These are phyloP conservation scores for Murina feae DNA, from an alignment of 2,113 vertebrate species.

Conservation along the genomic window DNA sequence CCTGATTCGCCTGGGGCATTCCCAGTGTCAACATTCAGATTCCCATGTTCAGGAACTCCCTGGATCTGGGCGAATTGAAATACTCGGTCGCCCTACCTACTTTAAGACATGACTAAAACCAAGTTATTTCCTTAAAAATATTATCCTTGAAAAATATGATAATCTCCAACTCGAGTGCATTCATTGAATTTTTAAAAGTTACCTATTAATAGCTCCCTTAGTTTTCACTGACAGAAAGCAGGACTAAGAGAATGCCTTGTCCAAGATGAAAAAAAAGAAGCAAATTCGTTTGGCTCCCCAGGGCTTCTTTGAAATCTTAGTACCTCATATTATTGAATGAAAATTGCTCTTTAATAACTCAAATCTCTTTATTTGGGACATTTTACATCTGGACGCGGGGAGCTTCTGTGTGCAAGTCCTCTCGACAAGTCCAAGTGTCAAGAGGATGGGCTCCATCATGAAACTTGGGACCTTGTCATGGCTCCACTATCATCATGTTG, in stretches of 20 bases:
- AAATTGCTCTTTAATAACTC: neutral
- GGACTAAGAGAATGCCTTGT: neutral
- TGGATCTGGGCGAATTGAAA: neutral
- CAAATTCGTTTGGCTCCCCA: neutral
- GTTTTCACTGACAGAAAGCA: neutral
- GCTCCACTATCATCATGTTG: too few species aligned
- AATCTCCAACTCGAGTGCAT: neutral
- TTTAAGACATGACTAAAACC: neutral
- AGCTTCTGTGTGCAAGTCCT: neutral
- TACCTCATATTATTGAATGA: neutral
- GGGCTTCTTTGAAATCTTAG: neutral
- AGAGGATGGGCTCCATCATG: neutral
- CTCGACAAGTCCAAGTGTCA: neutral
- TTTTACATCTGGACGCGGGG: neutral
- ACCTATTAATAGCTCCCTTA: neutral
- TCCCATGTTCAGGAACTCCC: neutral
- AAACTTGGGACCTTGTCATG: neutral
- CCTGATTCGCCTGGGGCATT: neutral
- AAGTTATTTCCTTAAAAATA: neutral
- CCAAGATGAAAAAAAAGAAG: neutral
- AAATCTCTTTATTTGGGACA: neutral
- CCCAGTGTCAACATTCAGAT: neutral
- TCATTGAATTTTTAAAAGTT: slow-evolving; percentile 1
- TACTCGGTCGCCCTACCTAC: neutral
- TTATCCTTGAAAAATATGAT: neutral